Evolutionary conservation across 2,888 invertebrate species (phyloP), one percentile per base, ranked within the genome.

Genomic region (Furcula furcula): DNA sequence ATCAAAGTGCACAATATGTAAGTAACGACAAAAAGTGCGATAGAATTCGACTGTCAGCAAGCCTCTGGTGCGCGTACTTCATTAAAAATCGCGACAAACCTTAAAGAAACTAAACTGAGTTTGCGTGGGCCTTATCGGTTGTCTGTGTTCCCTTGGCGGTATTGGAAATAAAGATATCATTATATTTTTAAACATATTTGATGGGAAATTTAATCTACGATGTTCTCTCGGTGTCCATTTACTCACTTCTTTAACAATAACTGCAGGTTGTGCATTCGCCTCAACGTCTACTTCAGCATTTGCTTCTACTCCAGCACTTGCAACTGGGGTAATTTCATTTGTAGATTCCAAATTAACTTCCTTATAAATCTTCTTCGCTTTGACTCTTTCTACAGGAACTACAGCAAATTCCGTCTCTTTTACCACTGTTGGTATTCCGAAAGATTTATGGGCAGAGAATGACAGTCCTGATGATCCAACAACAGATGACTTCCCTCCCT

Each of bases 211-310:
- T 33, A 37, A 48, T 16, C 34, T 31, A 25, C 40, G 25, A 30
- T 36, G 31, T n/a, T 36, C 18, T 5, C 28, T 28, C 13, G 38
- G 29, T 45, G 33, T 36, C 58, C 55, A 46, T 30, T 56, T 74
- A 85, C 85, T 85, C 76, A 87, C 85, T 76, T 87, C 83, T 69
- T 83, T 77, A 1, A 76, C 66, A 34, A 76, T 29, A 12, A 61
- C 65, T 15, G 69, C 40, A 10, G 71, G 70, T 45, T 62, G 71
- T 28, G 35, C 57, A 52, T 66, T 55, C 31, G 67, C 47, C 21
- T 66, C 49, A 12, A 56, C 22, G 11, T 11, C 10, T n/a, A 22
- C 40, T 25, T 58, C 56, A 5, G 53, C 50, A 19, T 63, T 55
- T 18, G 53, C 35, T 31, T 35, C 51, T 18, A 36, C 31, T 31